Percentiles rank a stretch among this genome's conserved stretches.
phyloP scores from a whole-genome alignment of 2,888 invertebrate species.

The Meganola albula region DNA sequence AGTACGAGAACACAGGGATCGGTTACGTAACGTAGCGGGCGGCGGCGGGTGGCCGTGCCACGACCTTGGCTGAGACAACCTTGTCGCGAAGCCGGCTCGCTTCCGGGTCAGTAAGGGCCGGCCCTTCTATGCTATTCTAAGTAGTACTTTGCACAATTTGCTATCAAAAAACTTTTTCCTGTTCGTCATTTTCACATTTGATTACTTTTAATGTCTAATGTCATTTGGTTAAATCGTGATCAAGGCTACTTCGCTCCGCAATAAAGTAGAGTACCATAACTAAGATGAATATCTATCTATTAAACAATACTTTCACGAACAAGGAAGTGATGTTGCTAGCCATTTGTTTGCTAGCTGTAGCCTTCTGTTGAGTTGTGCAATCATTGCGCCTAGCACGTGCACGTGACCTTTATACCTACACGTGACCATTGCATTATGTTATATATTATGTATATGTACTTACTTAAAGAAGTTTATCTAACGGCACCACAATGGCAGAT shows the following conservation, averaged over 20 bases:
- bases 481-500: slow-evolving; percentile 7
- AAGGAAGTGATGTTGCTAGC: slow-evolving; percentile 35
- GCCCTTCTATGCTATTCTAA: no score
- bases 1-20: slow-evolving; percentile 43
- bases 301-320: slow-evolving; percentile 24
- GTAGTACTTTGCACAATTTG: no score
- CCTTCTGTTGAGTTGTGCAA: slow-evolving; percentile 48
- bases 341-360: slow-evolving; percentile 33
- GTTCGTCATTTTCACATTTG: no score
- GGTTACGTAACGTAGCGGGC: slow-evolving; percentile 56
- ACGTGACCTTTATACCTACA: slow-evolving; percentile 41
- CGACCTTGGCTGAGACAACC: slow-evolving; percentile 51
- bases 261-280: no score
- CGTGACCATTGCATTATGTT: slow-evolving; percentile 40
- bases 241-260: no score
- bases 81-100: slow-evolving; percentile 59
- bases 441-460: no score
- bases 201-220: no score
- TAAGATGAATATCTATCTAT: slow-evolving; percentile 1
- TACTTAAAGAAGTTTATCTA: slow-evolving; percentile 31
- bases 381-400: slow-evolving; percentile 47
- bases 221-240: no score
- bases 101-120: slow-evolving; percentile 70
- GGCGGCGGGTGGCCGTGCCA: slow-evolving; percentile 42
- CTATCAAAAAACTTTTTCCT: no score